Percentiles rank a stretch among this genome's conserved stretches.
Evolutionary conservation across 1,140 invertebrate species (phyloP).

Genomic region (Adelges cooleyi): DNA sequence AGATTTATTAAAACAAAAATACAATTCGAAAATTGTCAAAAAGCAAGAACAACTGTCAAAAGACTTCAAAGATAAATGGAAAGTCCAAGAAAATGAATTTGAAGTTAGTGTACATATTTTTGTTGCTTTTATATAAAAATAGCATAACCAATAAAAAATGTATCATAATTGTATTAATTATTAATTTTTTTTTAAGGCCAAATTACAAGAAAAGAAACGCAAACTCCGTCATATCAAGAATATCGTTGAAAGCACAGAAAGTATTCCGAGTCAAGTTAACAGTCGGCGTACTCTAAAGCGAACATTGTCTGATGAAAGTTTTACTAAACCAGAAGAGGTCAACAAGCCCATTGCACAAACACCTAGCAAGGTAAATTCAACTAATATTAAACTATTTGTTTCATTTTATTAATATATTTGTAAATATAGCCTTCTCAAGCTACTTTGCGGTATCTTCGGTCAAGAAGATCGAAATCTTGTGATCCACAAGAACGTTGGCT

Average conservation of each 20-base stretch:
- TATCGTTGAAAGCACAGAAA: slow-evolving; percentile 18
- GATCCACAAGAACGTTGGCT: slow-evolving; percentile 64
- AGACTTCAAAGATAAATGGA: slow-evolving; percentile 52
- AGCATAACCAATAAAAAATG: no score
- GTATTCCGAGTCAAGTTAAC: slow-evolving; percentile 8
- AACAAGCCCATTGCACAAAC: background rate
- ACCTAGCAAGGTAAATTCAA: background rate
- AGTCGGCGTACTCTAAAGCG: background rate
- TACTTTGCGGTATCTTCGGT: background rate
- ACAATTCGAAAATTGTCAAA: slow-evolving; percentile 53
- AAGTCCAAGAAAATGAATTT: slow-evolving; percentile 52
- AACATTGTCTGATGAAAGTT: slow-evolving; percentile 12
- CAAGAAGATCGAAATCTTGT: slow-evolving; percentile 56
- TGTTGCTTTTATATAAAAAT: no score
- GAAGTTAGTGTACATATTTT: no score
- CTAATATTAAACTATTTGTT: no score
- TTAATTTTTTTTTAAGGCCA: background rate
- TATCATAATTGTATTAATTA: background rate
- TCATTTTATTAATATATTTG: no score
- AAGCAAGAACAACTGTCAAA: slow-evolving; percentile 56
- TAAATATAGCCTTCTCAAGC: background rate
- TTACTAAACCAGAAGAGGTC: background rate
- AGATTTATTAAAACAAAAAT: slow-evolving; percentile 60
- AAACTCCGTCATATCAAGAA: slow-evolving; percentile 22
- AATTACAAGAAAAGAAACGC: slow-evolving; percentile 22